Evolutionary conservation across 1,140 invertebrate genomes (phyloP), one percentile per base, ranked within the genome.

Genomic region (Heterodera schachtii): DNA sequence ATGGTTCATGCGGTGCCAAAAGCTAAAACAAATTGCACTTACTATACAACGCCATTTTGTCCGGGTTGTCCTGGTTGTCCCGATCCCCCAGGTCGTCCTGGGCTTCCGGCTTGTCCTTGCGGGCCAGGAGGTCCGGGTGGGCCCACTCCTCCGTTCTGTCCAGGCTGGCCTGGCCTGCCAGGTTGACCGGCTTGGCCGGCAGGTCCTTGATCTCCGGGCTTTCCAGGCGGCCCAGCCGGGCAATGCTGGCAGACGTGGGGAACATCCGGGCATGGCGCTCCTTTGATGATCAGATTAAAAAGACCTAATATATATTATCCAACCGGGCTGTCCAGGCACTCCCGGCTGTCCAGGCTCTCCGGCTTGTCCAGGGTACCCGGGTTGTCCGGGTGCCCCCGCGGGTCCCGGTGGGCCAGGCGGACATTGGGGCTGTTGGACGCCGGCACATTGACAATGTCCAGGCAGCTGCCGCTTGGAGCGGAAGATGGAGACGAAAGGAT

Each of bases 401-500:
- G 78, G 73, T 9, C 84, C 84, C 4, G 74, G 76, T 16, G 78
- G 76, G 19, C 84, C 84, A 6, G 81, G 75, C 49, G 83, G 82
- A 43, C 82, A 75, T 47, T 8, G 66, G 3, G 73, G 79, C 8
- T 71, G 75, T 13, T 64, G 57, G 13, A 47, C 31, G 64, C 79
- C 79, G 64, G 43, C 43, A 49, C 46, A 74, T 8, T 43, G 57
- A 52, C 75, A 76, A 21, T 76, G 66, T 19, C 11, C 75, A 5
- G 76, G 79, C 69, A 70, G 47, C 44, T 74, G 67, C 46, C 83
- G 73, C 66, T 86, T 82, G 21, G 49, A 60, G 47, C 85, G 79
- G 82, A 85, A 87, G 75, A 84, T 86, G 57, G 66, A 77, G 74
- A 79, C 73, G 79, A 85, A 82, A 8, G 86, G 86, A 49, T 84